Evolutionary conservation across 2,888 invertebrate genomes (phyloP), one percentile per base, ranked within the genome.

Genomic region (Zygaena filipendulae): DNA sequence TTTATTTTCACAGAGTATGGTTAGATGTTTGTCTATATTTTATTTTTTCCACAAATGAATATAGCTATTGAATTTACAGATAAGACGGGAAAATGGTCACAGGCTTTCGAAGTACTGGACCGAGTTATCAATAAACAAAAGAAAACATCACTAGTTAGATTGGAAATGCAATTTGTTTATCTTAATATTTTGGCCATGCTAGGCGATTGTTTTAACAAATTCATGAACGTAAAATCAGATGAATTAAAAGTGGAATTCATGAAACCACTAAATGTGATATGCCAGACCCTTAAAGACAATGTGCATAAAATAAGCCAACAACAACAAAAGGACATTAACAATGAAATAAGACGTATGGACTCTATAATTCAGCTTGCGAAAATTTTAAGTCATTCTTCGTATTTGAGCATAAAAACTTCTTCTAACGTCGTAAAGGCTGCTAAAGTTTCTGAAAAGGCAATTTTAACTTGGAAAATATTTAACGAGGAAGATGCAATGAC

Each of bases 271-370:
- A 28, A 45, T 31, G 29, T 50, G 2, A 34, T 72, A 31, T 56
- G 59, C 29, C 21, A 22, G 3, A 40, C 45, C 12, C 49, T 74
- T 3, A 31, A 31, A 2, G 43, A 42, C 4, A 54, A 52, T 9
- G 36, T 49, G 16, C 36, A 55, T 2, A 71, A 72, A 45, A 48
- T 75, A 27, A 70, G 67, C 35, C 49, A 59, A 45, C 74, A 74
- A 36, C 67, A 64, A 27, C 72, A 72, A 42, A 45, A 43, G 7
- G 74, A 75, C 32, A 51, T 71, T 3, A 38, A 39, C 3, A 52
- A 51, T 29, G 75, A 75, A 41, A 47, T 74, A 18, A 59, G 57
- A 33, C 61, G 75, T 2, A 34, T 64, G 39, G 53, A 62, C 33
- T 43, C 58, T 3, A 57, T 64, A 7, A 41, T 64, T 18, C 60